These are phyloP conservation scores for Zeus faber DNA, from an alignment of 2,113 vertebrate genomes.

Conservation along the genomic window DNA sequence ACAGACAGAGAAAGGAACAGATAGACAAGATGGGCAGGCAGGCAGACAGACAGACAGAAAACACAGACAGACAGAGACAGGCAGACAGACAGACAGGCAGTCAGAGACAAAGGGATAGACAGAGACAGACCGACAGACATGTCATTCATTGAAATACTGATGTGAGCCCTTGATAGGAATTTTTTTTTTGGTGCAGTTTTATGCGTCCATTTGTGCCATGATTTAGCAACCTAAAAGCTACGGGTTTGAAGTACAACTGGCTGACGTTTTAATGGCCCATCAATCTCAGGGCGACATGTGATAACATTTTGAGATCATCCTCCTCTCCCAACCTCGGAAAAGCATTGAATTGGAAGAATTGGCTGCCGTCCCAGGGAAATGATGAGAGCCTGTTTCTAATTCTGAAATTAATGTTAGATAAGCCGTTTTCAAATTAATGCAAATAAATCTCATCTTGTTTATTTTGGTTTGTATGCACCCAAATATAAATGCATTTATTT, in stretches of 20 bases:
- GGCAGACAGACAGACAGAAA: too few species aligned
- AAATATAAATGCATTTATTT: slow-evolving; percentile 44
- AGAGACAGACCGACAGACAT: slow-evolving; percentile 47
- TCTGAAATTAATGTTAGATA: slow-evolving; percentile 67
- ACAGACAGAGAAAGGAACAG: too few species aligned
- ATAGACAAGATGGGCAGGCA: too few species aligned
- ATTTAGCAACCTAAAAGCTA: slow-evolving; percentile 69
- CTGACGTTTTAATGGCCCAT: slow-evolving; percentile 70
- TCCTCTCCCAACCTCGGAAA: slow-evolving; percentile 40
- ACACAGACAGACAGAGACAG: too few species aligned
- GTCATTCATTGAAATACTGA: slow-evolving; percentile 53
- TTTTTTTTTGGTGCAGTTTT: slow-evolving; percentile 67
- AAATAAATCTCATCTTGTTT: slow-evolving; percentile 62
- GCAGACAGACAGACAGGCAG: too few species aligned
- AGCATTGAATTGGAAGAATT: slow-evolving; percentile 59
- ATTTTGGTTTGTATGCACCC: slow-evolving; percentile 54
- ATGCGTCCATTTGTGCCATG: slow-evolving; percentile 66
- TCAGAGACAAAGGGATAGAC: slow-evolving; percentile 21
- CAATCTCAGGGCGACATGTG: slow-evolving; percentile 63
- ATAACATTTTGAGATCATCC: slow-evolving; percentile 66
- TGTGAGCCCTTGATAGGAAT: slow-evolving; percentile 52
- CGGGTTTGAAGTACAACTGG: slow-evolving; percentile 64
- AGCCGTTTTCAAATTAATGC: slow-evolving; percentile 66
- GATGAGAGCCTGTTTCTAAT: slow-evolving; percentile 63
- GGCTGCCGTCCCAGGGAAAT: slow-evolving; percentile 65